These are phyloP conservation scores for Augiades crinisus DNA, from an alignment of 2,888 invertebrate genomes.

Conservation along the genomic window DNA sequence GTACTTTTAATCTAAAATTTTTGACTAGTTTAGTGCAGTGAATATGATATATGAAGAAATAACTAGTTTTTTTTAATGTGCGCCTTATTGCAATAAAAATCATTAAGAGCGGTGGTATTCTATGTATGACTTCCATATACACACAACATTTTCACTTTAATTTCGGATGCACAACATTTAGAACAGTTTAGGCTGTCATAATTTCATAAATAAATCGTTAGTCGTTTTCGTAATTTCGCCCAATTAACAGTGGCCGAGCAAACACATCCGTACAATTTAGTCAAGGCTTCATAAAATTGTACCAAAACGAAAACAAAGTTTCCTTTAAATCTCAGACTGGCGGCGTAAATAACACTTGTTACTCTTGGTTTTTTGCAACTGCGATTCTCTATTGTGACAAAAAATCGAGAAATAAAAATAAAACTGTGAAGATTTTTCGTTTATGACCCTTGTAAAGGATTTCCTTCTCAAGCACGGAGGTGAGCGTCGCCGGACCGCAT, in stretches of 20 bases:
- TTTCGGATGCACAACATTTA: not conserved
- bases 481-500: constrained; percentile 50
- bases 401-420: not conserved
- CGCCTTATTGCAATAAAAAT: too few relatives aligned
- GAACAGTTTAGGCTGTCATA: not conserved
- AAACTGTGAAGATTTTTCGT: not conserved
- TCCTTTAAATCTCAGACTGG: not conserved
- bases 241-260: constrained; percentile 6
- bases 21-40: not conserved
- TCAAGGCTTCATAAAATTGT: constrained; percentile 20
- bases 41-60: not conserved
- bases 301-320: constrained; percentile 1
- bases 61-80: not conserved
- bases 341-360: not conserved
- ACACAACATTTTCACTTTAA: not conserved
- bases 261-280: constrained; percentile 15
- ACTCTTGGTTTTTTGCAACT: not conserved
- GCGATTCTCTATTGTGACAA: not conserved
- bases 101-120: not conserved
- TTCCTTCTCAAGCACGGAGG: constrained; percentile 60
- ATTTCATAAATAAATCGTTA: not conserved
- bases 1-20: not conserved
- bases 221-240: constrained; percentile 4
- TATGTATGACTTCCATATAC: too few relatives aligned
- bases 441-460: constrained; percentile 41